phyloP scores from a whole-genome alignment of 2,888 invertebrate genomes.

The Oscheius myriophilus region DNA sequence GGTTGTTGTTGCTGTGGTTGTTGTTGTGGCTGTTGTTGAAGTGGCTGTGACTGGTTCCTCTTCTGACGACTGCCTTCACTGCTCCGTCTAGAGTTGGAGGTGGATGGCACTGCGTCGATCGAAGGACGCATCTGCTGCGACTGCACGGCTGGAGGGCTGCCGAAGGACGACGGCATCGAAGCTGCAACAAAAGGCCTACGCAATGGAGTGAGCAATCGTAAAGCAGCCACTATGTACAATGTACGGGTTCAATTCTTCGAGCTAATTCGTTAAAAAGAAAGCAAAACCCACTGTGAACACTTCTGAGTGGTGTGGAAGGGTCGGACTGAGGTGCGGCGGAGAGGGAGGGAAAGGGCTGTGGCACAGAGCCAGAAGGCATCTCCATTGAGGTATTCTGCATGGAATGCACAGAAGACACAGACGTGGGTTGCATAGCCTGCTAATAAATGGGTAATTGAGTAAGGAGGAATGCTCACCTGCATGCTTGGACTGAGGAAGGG shows the following conservation, averaged over 20 bases:
- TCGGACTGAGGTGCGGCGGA: constrained; percentile 5
- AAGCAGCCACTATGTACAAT: too few relatives aligned
- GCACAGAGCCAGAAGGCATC: constrained; percentile 22
- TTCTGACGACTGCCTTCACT: constrained; percentile 9
- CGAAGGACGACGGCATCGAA: neutral
- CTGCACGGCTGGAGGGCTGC: constrained; percentile 20
- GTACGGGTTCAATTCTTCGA: too few relatives aligned
- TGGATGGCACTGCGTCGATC: neutral
- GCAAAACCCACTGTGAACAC: constrained; percentile 10
- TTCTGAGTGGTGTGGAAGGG: constrained; percentile 8
- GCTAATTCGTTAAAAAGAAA: too few relatives aligned
- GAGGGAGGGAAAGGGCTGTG: constrained; percentile 4
- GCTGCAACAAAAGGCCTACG: neutral
- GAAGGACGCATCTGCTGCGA: constrained; percentile 8
- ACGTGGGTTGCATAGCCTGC: constrained; percentile 36
- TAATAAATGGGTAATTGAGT: neutral
- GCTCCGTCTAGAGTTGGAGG: constrained; percentile 8
- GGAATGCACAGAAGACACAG: constrained; percentile 49
- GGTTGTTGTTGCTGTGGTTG: constrained; percentile 9
- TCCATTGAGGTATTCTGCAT: constrained; percentile 45
- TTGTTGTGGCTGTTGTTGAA: constrained; percentile 5
- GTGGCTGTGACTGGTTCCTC: constrained; percentile 18
- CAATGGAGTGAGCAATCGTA: too few relatives aligned
- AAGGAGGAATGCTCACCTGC: constrained; percentile 10
- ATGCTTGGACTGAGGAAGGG: constrained; percentile 49